phyloP scores from a whole-genome alignment of 1,140 invertebrate species.

The Grapholita molesta region DNA sequence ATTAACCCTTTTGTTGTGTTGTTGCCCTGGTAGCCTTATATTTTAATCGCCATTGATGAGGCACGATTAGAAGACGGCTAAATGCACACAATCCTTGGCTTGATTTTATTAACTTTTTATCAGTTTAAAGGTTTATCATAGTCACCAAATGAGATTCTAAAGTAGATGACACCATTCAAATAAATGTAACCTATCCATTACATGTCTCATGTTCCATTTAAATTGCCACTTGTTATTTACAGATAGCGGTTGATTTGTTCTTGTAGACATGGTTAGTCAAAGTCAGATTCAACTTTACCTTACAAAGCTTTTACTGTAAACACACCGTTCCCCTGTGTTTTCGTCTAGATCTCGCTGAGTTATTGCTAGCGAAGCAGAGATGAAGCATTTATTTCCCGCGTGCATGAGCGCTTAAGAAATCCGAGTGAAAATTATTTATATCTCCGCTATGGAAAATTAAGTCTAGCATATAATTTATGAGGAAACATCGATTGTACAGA shows the following conservation, averaged over 20 bases:
- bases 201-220: not conserved
- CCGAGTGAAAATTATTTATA: slow-evolving; percentile 16
- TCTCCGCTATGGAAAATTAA: not conserved
- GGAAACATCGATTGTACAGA: slow-evolving; percentile 4
- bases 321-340: slow-evolving; percentile 8
- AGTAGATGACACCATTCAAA: too few relatives aligned
- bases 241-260: not conserved
- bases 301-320: slow-evolving; percentile 17
- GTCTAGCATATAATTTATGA: not conserved
- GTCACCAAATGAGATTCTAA: too few relatives aligned
- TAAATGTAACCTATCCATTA: not conserved
- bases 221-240: not conserved
- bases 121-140: not conserved
- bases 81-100: not conserved
- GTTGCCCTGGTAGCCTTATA: slow-evolving; percentile 21
- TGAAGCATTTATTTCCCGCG: slow-evolving; percentile 14
- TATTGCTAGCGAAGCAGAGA: slow-evolving; percentile 16
- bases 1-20: slow-evolving; percentile 58
- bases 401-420: slow-evolving; percentile 15
- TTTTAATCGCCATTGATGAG: not conserved
- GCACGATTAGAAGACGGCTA: not conserved
- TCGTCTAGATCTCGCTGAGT: slow-evolving; percentile 10
- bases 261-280: not conserved
- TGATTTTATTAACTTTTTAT: not conserved
- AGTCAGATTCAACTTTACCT: slow-evolving; percentile 5